Base-by-base conservation (phyloP, 2,113 vertebrate genomes). In the Plotosus lineatus region DNA sequence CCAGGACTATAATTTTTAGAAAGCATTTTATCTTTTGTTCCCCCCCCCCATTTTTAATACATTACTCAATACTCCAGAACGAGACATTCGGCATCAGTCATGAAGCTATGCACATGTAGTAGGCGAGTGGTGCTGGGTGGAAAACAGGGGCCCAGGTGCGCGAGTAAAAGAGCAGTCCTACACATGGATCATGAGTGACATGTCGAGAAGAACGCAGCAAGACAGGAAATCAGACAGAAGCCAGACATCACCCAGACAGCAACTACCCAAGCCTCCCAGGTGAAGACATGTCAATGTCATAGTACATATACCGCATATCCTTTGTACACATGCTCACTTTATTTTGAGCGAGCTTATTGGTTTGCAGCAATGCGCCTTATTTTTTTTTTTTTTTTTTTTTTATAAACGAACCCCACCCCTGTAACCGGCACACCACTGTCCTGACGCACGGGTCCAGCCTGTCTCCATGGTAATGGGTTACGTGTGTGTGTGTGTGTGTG, bases 391-490 rank as follows among this genome's bases (percentile, higher is more conserved):
- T 69, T 50, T 19, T 28, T 50, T 50, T 50, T 50, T 6, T n/a
- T n/a, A n/a, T n/a, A n/a, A n/a, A n/a, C 44, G 38, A 69, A 72
- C 69, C 69, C 55, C 51, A 55, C 51, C 74, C 55, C 26, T 76
- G 56, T n/a, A 46, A 28, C 14, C 60, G 38, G 33, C 55, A 60
- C 55, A 46, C 40, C 55, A 33, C 75, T 48, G 75, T 65, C 78
- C 56, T 76, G 82, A 79, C 61, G 42, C 44, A 71, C 38, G 38
- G 65, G 80, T 75, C 78, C 46, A 77, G 68, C 78, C 36, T 80
- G 84, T 85, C 81, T 40, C 84, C 81, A 85, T 81, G 79, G 84
- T 71, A 81, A 85, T 75, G 33, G 69, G 50, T 69, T 80, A 53
- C 10, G 65, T 71, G 46, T 78, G 83, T 66, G 76, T 44, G 82